Conservation (phyloP, 2,113 vertebrate species). For the Sinocyclocheilus rhinocerous region DNA sequence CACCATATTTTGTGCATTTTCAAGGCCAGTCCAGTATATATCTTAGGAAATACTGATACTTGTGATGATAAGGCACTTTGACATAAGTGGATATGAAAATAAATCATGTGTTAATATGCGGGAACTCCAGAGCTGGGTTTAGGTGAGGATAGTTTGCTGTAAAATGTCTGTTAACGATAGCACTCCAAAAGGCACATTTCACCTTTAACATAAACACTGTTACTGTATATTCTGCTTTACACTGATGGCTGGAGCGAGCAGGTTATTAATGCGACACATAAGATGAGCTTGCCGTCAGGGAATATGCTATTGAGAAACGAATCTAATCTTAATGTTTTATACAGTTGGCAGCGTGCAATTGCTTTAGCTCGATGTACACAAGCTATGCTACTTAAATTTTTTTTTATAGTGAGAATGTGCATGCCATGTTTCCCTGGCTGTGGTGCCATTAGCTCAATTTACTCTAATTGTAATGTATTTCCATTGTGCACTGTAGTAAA, state of each 20-base stretch:
- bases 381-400: constrained; percentile 43
- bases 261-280: background rate
- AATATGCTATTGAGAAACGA: constrained; percentile 29
- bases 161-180: background rate
- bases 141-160: background rate
- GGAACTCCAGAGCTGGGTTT: constrained; percentile 1
- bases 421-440: constrained; percentile 42
- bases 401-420: constrained; percentile 45
- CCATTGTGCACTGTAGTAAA: constrained; percentile 45
- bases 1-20: background rate
- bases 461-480: constrained; percentile 33
- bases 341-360: constrained; percentile 20
- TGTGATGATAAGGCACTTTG: background rate
- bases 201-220: constrained; percentile 33
- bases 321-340: constrained; percentile 19
- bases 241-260: background rate
- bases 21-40: constrained; percentile 24
- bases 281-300: background rate
- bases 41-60: background rate
- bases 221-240: constrained; percentile 33
- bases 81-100: background rate
- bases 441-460: background rate
- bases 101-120: constrained; percentile 31
- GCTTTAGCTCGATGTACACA: constrained; percentile 33
- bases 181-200: constrained; percentile 14